These are phyloP conservation scores for Anticlea derivata DNA, from an alignment of 2,888 invertebrate genomes.

Conservation along the genomic window DNA sequence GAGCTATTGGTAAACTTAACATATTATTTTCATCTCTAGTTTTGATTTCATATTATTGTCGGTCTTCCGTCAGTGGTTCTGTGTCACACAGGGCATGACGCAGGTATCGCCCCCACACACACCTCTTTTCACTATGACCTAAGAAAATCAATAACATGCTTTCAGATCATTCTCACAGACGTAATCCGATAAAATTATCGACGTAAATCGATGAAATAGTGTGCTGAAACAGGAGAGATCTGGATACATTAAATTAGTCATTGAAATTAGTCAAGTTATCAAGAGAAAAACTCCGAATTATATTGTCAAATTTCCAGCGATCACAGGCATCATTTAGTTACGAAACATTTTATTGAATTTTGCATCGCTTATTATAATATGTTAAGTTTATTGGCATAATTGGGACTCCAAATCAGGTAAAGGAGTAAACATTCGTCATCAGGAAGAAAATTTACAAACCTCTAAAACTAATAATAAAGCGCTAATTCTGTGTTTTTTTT, in stretches of 20 bases:
- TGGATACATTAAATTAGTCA: too few species aligned
- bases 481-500: neutral
- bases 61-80: neutral
- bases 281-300: too few species aligned
- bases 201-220: too few species aligned
- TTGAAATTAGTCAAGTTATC: neutral
- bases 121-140: slow-evolving; percentile 57
- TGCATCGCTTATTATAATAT: too few species aligned
- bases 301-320: too few species aligned
- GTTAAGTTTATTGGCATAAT: neutral
- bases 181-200: neutral
- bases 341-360: too few species aligned
- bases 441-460: slow-evolving; percentile 36
- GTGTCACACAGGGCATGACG: slow-evolving; percentile 37
- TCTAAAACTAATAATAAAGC: neutral
- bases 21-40: too few species aligned
- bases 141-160: slow-evolving; percentile 66
- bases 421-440: slow-evolving; percentile 56
- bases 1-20: too few species aligned
- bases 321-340: too few species aligned
- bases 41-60: too few species aligned
- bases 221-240: too few species aligned
- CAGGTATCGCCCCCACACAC: slow-evolving; percentile 51
- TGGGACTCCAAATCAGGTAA: slow-evolving; percentile 23
- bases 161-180: slow-evolving; percentile 5